These are phyloP conservation scores for Thalassophryne amazonica DNA, from an alignment of 2,797 vertebrate species.

Conservation along the genomic window DNA sequence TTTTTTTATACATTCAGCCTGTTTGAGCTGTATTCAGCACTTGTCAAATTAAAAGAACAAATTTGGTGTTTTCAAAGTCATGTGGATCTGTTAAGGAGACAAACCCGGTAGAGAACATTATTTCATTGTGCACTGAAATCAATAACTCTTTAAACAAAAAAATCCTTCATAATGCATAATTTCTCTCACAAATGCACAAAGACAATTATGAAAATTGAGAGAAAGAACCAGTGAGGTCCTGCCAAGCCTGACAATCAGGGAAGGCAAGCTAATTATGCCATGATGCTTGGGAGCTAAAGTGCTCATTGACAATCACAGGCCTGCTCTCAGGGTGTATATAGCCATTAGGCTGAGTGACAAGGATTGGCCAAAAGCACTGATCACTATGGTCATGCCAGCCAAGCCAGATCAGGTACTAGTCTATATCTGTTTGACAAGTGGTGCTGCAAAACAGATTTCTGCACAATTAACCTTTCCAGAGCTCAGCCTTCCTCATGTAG, in stretches of 20 bases:
- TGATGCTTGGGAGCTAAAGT: slow-evolving; percentile 68
- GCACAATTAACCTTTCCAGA: slow-evolving; percentile 13
- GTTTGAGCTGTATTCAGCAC: too few species aligned
- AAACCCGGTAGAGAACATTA: too few species aligned
- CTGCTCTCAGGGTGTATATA: slow-evolving; percentile 51
- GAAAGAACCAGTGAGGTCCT: slow-evolving; percentile 27
- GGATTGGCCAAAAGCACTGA: slow-evolving; percentile 52
- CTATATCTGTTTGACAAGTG: slow-evolving; percentile 28
- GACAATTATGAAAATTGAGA: slow-evolving; percentile 13
- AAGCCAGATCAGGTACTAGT: slow-evolving; percentile 42
- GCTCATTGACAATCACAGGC: slow-evolving; percentile 71
- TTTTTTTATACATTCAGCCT: too few species aligned
- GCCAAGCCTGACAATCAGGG: slow-evolving; percentile 67
- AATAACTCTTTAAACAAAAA: too few species aligned
- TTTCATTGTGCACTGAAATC: too few species aligned
- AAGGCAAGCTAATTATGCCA: slow-evolving; percentile 71
- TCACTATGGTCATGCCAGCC: slow-evolving; percentile 38
- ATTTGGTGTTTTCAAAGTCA: too few species aligned
- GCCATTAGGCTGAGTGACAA: slow-evolving; percentile 52
- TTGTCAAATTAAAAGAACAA: too few species aligned
- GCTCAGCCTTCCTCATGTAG: too few species aligned
- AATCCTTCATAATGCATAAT: neutral
- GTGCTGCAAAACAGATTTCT: slow-evolving; percentile 16
- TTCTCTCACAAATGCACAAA: slow-evolving; percentile 19
- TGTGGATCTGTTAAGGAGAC: too few species aligned